Evolutionary conservation across 2,113 vertebrate genomes (phyloP).

Genomic region (Cyprinodon tularosa): DNA sequence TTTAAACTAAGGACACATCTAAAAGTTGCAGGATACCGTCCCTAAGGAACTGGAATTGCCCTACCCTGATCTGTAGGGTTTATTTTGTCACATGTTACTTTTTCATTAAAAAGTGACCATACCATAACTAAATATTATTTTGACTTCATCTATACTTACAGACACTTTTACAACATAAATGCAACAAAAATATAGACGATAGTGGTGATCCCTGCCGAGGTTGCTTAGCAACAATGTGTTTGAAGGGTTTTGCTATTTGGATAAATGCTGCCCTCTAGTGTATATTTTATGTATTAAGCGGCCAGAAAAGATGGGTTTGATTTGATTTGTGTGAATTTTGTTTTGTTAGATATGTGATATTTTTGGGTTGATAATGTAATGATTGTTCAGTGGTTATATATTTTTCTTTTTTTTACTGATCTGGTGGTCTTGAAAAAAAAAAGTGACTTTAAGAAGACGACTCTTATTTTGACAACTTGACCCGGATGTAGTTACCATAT

Average conservation of each 20-base stretch:
- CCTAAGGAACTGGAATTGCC: too few relatives aligned
- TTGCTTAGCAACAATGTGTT: not conserved
- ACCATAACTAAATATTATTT: not conserved
- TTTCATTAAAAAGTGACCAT: not conserved
- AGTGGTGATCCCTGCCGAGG: not conserved
- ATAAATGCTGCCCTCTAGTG: slow-evolving; percentile 39
- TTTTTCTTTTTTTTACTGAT: too few relatives aligned
- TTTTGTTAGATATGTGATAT: not conserved
- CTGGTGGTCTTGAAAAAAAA: too few relatives aligned
- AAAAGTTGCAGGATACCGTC: too few relatives aligned
- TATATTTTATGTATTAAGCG: not conserved
- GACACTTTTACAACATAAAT: not conserved
- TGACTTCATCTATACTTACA: not conserved
- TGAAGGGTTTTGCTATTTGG: not conserved
- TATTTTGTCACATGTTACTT: too few relatives aligned
- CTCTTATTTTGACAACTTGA: slow-evolving; percentile 63
- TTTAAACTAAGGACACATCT: too few relatives aligned
- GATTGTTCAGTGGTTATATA: not conserved
- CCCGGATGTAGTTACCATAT: slow-evolving; percentile 37
- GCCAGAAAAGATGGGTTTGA: not conserved
- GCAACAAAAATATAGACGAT: not conserved
- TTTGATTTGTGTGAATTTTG: not conserved
- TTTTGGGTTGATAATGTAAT: not conserved
- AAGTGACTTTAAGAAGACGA: not conserved
- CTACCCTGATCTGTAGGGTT: too few relatives aligned